These are phyloP conservation scores for Zeuzera pyrina DNA, from an alignment of 2,888 invertebrate genomes.

Conservation along the genomic window DNA sequence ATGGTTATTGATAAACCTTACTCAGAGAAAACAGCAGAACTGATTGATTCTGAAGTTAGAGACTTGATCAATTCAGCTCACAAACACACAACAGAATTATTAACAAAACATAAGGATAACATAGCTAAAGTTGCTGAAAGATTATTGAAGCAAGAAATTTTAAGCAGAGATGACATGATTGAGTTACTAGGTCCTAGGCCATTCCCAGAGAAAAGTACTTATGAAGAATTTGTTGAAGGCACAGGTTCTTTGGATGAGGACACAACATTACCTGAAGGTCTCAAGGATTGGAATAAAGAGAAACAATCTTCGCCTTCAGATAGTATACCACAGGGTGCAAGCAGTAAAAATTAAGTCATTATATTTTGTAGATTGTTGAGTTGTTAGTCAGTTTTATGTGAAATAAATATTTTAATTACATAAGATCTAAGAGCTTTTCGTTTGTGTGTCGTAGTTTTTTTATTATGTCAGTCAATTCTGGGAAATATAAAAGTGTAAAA, in stretches of 20 bases:
- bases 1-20: conserved; percentile 96
- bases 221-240: conserved; percentile 99
- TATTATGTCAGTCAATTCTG: no score
- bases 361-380: conserved; percentile 34
- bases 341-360: conserved; percentile 45
- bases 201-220: conserved; percentile 98
- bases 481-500: no score
- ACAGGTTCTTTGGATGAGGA: conserved; percentile 99
- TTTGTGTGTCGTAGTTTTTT: conserved; percentile 14
- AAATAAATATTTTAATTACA: conserved; percentile 49
- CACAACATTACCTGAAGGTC: conserved; percentile 92
- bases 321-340: conserved; percentile 22
- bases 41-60: conserved; percentile 94
- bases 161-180: conserved; percentile 98
- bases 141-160: conserved; percentile 93
- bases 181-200: conserved; percentile 95
- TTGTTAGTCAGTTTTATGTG: conserved; percentile 49
- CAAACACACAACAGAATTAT: conserved; percentile 82
- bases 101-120: conserved; percentile 85
- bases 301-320: conserved; percentile 37
- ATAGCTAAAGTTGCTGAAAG: conserved; percentile 92
- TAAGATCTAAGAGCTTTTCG: conserved; percentile 51
- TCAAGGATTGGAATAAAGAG: conserved; percentile 95
- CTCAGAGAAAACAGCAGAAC: conserved; percentile 96
- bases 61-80: conserved; percentile 77